Base-by-base conservation (phyloP, 2,797 vertebrate species). In the Pagetopsis macropterus region DNA sequence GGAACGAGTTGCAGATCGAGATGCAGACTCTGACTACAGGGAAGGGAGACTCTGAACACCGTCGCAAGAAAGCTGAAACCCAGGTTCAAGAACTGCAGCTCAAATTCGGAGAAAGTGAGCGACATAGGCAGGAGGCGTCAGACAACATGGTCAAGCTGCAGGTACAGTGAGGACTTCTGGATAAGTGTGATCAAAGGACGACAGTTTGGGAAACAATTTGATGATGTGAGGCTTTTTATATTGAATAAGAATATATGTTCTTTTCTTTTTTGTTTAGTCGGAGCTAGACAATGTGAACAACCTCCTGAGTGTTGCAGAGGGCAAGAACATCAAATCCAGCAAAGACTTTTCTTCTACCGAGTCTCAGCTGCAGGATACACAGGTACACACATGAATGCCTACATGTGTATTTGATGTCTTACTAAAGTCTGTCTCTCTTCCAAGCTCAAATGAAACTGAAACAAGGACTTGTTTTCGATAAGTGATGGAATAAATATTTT, bases 81-180 rank as follows among this genome's bases (percentile, higher is more conserved):
- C 97, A 97, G 80, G 93, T 97, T 3, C 97, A 98, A 70, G 98
- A 99, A 76, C 88, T 99, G 67, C 97, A 97, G 13, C 86, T 97
- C 74, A 99, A 97, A 89, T 87, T 93, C 40, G 70, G 79, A 0
- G 98, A 99, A 70, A 96, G 94, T 1, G 97, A 99, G 59, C 91
- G 95, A 13, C 93, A 97, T 60, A 93, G 93, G 81, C 91, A 92
- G 63, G 98, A 98, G 15, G 77, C 96, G 79, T 74, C 91, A 0
- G 96, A 97, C 63, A 98, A 96, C 80, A 87, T 95, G 0, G 84
- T 88, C 17, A 99, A 98, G 78, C 88, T 97, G 65, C 98, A 99
- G 97, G 98, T 99, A 88, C 16, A 12, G 12, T 43, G 1, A 40
- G 64, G 37, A 44, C 50, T 37, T 37, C 33, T 37, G 33, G 33